Evolutionary conservation across 2,888 invertebrate genomes (phyloP), one percentile per base, ranked within the genome.

Genomic region (Buathra laborator): DNA sequence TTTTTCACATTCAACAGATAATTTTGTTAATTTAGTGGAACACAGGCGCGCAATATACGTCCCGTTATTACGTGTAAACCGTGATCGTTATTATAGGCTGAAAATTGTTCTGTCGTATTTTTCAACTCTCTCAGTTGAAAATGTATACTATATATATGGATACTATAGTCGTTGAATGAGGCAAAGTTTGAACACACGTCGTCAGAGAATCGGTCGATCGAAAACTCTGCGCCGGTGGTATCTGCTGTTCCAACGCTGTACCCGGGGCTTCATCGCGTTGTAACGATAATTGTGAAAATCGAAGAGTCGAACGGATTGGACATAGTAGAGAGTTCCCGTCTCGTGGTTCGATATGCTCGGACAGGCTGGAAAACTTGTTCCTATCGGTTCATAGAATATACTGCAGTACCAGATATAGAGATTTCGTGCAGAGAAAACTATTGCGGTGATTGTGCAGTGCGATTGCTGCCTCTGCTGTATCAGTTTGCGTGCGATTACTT

Each of bases 251-350:
- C 32, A n/a, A 12, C 29, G 12, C 43, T 72, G 56, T 44, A 59
- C 24, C 16, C 37, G 2, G 19, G n/a, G 46, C 12, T 16, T 16
- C 24, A 10, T 62, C 51, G 70, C 32, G 67, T 82, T 72, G 84
- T 71, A 82, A 79, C 75, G 81, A 82, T 82, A 82, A 85, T 85
- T 81, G 78, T 79, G 81, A 71, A 79, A 85, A 81, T 81, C 81
- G 74, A 85, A 84, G 77, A 81, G 78, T 44, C 70, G 44, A 64
- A 9, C 46, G 10, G n/a, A 62, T 48, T 62, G 16, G 29, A 56
- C 53, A 44, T 43, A 70, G 68, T 19, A 71, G 7, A 48, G 62
- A 71, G 78, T 64, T 81, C 75, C 71, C 81, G 84, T 81, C 78
- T 78, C 72, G 67, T 19, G 68, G 72, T 66, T 74, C 81, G 68